A percentile compares a stretch with the other conserved stretches of the same genome.
These are phyloP conservation scores for Tinamus major DNA, from an alignment of 2,797 vertebrate species.

Conservation along the genomic window DNA sequence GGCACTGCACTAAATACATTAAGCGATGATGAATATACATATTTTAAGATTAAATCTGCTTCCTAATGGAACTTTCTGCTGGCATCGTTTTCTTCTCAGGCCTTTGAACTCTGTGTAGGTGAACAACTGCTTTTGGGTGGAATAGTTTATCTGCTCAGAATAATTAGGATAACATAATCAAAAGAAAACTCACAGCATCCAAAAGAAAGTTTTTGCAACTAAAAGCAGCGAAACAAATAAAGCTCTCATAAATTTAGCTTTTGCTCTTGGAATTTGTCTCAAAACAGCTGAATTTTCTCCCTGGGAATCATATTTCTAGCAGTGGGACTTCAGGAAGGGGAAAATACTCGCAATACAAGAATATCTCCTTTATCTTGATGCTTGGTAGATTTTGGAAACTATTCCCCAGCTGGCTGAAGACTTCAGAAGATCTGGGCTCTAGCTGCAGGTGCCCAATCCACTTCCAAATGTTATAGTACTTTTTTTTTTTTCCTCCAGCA, in stretches of 20 bases:
- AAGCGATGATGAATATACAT: constrained; percentile 8
- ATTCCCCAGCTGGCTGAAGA: background rate
- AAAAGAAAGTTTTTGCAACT: background rate
- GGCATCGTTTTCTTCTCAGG: background rate
- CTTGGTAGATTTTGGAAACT: background rate
- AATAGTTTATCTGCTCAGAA: background rate
- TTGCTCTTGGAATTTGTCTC: background rate
- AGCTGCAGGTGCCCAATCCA: background rate
- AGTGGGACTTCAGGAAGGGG: background rate
- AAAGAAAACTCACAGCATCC: background rate
- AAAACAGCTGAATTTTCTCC: background rate
- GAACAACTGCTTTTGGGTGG: background rate
- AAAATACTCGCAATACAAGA: background rate
- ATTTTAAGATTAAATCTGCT: constrained; percentile 42
- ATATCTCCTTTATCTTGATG: background rate
- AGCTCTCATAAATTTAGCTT: background rate
- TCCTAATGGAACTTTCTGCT: constrained; percentile 21
- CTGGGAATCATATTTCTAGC: background rate
- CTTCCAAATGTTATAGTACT: background rate
- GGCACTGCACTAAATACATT: background rate
- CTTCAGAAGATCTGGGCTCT: background rate
- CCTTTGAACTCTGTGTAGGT: background rate
- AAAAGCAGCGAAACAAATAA: background rate
- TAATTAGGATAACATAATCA: background rate
- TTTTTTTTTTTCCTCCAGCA: background rate